phyloP scores from a whole-genome alignment of 2,113 vertebrate genomes.

The Labeo catla region DNA sequence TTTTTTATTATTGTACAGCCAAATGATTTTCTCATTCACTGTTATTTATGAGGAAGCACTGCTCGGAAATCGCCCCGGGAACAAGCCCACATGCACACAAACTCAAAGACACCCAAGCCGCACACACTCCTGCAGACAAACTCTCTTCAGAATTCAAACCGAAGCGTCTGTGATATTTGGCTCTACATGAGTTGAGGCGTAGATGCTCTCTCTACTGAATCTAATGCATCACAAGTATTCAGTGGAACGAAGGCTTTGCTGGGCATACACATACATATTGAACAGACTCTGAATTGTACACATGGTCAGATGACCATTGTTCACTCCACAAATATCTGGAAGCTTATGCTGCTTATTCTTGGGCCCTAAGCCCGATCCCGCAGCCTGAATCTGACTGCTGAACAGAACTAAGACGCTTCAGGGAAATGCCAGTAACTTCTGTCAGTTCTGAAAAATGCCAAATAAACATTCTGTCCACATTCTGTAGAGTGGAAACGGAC shows the following conservation, averaged over 20 bases:
- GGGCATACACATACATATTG: slow-evolving; percentile 36
- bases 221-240: slow-evolving; percentile 31
- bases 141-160: slow-evolving; percentile 21
- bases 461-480: slow-evolving; percentile 8
- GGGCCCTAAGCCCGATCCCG: neutral
- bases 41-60: neutral
- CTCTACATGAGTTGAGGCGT: slow-evolving; percentile 17
- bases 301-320: slow-evolving; percentile 35
- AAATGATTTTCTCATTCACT: neutral
- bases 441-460: slow-evolving; percentile 45
- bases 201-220: slow-evolving; percentile 25
- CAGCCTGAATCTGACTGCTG: slow-evolving; percentile 9
- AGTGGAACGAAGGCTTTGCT: slow-evolving; percentile 30
- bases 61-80: neutral
- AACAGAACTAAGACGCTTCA: slow-evolving; percentile 36
- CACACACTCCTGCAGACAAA: slow-evolving; percentile 6
- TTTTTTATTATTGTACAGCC: neutral
- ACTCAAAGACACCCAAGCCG: neutral
- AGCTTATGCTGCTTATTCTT: slow-evolving; percentile 39
- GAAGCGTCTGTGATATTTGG: neutral
- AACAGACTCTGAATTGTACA: slow-evolving; percentile 25
- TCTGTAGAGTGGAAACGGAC: neutral
- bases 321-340: slow-evolving; percentile 32
- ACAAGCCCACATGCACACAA: neutral
- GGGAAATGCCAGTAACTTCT: slow-evolving; percentile 42